Evolutionary conservation across 1,140 invertebrate species (phyloP), one percentile per base, ranked within the genome.

Genomic region (Drosophila bipectinata): DNA sequence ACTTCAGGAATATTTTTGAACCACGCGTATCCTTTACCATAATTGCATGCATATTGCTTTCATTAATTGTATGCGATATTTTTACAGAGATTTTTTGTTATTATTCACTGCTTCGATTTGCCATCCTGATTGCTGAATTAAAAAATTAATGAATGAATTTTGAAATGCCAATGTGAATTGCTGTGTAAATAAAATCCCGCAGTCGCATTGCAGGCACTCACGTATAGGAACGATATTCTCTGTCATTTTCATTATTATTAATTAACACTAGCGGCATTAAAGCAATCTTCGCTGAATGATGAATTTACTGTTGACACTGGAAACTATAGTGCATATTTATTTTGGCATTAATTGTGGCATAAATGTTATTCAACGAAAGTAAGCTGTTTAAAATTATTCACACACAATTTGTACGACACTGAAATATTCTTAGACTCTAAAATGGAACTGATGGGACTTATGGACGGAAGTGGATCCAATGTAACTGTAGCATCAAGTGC

Each of bases 91-190:
- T 69, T 62, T 72, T 30, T 45, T 37, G 12, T 12, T 41, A 53
- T 41, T n/a, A 37, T 68, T 49, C 48, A 34, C 14, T 15, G 28
- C 34, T 24, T 21, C 26, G 54, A 14, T 26, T 30, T 21, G 12
- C 7, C 34, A 34, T n/a, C 4, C 57, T 63, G 68, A 73, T 73
- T 73, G 71, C 49, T 73, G 69, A 73, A 49, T 73, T 73, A 73
- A 73, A 63, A 73, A 73, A 51, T 73, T 73, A 63, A 56, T 73
- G 58, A 54, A 41, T 73, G 51, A 69, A 57, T 57, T 69, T 69
- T 68, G 44, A 49, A 69, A 57, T 55, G 71, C 52, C 69, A 39
- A 63, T 44, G 37, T 73, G 51, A 55, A 49, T 72, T 49, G 56
- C 26, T 48, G n/a, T 72, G 56, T 48, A 60, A 72, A 72, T 57